A percentile compares a stretch with the other conserved stretches of the same genome.
These are phyloP conservation scores for Exocentrus adspersus DNA, from an alignment of 2,888 invertebrate genomes.

Conservation along the genomic window DNA sequence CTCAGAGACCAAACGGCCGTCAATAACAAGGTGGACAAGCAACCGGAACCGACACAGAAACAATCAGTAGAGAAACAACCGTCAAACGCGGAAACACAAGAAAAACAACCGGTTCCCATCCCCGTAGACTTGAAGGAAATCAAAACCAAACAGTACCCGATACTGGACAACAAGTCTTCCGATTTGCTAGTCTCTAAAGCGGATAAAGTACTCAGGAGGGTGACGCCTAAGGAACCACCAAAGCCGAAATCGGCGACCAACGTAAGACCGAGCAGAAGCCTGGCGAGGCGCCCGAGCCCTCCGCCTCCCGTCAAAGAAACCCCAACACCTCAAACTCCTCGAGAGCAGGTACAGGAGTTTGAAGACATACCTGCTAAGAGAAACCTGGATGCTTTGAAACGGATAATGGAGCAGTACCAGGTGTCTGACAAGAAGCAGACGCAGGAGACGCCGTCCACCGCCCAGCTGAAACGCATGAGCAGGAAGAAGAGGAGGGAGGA, in stretches of 20 bases:
- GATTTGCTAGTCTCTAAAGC: neutral
- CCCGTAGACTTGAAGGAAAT: neutral
- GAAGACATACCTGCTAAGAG: neutral
- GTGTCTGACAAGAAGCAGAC: neutral
- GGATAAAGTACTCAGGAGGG: neutral
- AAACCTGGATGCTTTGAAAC: neutral
- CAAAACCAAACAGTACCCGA: neutral
- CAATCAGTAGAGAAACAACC: neutral
- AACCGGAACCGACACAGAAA: neutral
- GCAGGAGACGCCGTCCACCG: too few relatives aligned
- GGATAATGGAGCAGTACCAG: neutral
- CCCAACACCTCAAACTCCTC: neutral
- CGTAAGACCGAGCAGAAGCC: neutral
- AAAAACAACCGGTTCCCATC: too few relatives aligned
- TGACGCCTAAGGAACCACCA: neutral
- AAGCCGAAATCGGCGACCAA: neutral
- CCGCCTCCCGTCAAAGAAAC: neutral
- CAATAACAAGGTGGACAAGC: constrained; percentile 8
- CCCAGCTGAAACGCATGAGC: neutral
- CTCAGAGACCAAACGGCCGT: constrained; percentile 27
- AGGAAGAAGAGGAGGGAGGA: neutral
- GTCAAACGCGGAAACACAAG: too few relatives aligned
- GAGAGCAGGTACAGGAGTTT: neutral
- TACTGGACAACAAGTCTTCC: neutral
- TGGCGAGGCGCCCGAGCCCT: neutral